phyloP scores from a whole-genome alignment of 1,140 invertebrate species.

The Tetramorium simillimum region DNA sequence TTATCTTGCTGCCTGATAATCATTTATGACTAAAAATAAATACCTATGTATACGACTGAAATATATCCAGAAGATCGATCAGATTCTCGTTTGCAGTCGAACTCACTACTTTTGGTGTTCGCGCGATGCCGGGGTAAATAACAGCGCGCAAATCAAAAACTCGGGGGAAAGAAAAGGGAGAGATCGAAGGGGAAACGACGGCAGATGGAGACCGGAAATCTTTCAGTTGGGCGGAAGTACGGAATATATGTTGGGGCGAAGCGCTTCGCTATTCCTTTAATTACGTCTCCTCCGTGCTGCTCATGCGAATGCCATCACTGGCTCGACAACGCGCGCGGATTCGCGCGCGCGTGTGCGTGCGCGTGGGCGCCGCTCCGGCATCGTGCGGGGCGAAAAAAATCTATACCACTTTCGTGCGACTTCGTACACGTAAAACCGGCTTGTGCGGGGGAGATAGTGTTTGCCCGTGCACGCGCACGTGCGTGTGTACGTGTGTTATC shows the following conservation, averaged over 20 bases:
- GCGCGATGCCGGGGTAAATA: not conserved
- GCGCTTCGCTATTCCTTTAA: constrained; percentile 52
- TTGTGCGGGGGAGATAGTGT: not conserved
- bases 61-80: not conserved
- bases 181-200: not conserved
- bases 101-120: not conserved
- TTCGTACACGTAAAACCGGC: constrained; percentile 34
- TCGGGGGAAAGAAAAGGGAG: not conserved
- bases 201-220: constrained; percentile 29
- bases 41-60: not conserved
- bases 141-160: constrained; percentile 1
- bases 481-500: not conserved
- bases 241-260: constrained; percentile 36
- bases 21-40: not conserved
- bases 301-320: not conserved
- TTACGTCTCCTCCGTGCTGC: constrained; percentile 9
- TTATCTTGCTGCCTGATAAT: not conserved
- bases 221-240: not conserved
- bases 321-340: constrained; percentile 4
- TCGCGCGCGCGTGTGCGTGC: too few species aligned
- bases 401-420: constrained; percentile 63
- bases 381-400: constrained; percentile 61
- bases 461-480: not conserved
- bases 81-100: not conserved
- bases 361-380: not conserved